These are phyloP conservation scores for Frieseomelitta varia DNA, from an alignment of 1,140 invertebrate genomes.

Conservation along the genomic window DNA sequence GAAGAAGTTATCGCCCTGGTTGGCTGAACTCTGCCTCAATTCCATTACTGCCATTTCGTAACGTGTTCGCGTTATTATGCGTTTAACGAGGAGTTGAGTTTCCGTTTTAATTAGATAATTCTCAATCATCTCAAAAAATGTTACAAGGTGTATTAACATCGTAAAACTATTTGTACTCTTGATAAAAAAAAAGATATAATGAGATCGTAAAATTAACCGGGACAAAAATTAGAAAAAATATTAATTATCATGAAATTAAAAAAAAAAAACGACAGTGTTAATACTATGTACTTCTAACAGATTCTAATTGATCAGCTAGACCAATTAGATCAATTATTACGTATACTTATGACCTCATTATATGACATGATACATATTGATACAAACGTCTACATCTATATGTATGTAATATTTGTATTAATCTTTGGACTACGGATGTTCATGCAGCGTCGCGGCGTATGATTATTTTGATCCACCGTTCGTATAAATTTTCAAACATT, in stretches of 20 bases:
- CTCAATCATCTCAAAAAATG: background rate
- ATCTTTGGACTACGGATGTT: background rate
- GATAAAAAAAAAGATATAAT: background rate
- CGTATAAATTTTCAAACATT: too few species aligned
- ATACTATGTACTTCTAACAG: background rate
- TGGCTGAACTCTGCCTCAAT: conserved; percentile 37
- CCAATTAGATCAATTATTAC: too few species aligned
- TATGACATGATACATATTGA: background rate
- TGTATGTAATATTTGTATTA: background rate
- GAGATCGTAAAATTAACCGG: background rate
- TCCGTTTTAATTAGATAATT: background rate
- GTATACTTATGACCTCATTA: background rate
- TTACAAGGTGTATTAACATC: background rate
- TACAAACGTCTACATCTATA: background rate
- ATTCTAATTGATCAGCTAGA: background rate
- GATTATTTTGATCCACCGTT: too few species aligned
- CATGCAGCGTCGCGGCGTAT: too few species aligned
- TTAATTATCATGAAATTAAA: background rate
- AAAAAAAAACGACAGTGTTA: background rate
- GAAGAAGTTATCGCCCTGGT: conserved; percentile 54
- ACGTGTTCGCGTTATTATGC: conserved; percentile 11
- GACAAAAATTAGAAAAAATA: background rate
- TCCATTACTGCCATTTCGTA: conserved; percentile 40
- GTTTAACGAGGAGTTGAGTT: background rate
- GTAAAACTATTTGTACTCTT: background rate